Conservation (phyloP, 2,113 vertebrate genomes). For the Nibea albiflora region DNA sequence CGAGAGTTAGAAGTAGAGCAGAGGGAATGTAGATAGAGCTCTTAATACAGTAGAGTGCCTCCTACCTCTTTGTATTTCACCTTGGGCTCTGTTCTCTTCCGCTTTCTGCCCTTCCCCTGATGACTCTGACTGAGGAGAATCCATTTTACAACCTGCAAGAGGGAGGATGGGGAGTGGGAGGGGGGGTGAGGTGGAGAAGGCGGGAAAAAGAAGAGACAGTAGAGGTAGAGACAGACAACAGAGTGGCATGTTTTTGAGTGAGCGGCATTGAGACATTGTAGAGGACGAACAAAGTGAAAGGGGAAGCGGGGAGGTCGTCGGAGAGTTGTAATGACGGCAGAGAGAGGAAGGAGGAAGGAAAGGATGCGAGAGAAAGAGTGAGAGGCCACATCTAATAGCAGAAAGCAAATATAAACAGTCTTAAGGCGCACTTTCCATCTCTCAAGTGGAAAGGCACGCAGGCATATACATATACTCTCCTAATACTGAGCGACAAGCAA, state of each 20-base stretch:
- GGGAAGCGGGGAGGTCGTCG: slow-evolving; percentile 23
- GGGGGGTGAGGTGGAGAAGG: slow-evolving; percentile 54
- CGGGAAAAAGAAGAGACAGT: slow-evolving; percentile 60
- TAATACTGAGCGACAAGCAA: slow-evolving; percentile 16
- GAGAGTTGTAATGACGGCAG: slow-evolving; percentile 10
- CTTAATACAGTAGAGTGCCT: slow-evolving; percentile 69
- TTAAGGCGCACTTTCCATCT: slow-evolving; percentile 63
- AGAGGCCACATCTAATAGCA: slow-evolving; percentile 54
- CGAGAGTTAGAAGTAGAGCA: slow-evolving; percentile 27
- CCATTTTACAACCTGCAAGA: slow-evolving; percentile 94
- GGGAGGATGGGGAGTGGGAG: slow-evolving; percentile 45
- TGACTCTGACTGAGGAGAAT: slow-evolving; percentile 86
- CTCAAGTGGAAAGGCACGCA: slow-evolving; percentile 63
- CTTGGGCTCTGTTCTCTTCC: slow-evolving; percentile 85
- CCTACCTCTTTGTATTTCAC: slow-evolving; percentile 92
- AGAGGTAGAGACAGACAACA: slow-evolving; percentile 53
- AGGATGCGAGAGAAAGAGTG: slow-evolving; percentile 18
- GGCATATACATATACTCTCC: slow-evolving; percentile 29
- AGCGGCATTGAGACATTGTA: slow-evolving; percentile 28
- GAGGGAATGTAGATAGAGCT: slow-evolving; percentile 30
- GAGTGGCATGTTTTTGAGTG: slow-evolving; percentile 56
- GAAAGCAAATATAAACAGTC: slow-evolving; percentile 72
- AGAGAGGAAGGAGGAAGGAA: neutral
- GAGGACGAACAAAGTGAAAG: slow-evolving; percentile 18
- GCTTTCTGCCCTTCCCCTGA: slow-evolving; percentile 87